These are phyloP conservation scores for Spinus pinus DNA, from an alignment of 2,797 vertebrate genomes.

Conservation along the genomic window DNA sequence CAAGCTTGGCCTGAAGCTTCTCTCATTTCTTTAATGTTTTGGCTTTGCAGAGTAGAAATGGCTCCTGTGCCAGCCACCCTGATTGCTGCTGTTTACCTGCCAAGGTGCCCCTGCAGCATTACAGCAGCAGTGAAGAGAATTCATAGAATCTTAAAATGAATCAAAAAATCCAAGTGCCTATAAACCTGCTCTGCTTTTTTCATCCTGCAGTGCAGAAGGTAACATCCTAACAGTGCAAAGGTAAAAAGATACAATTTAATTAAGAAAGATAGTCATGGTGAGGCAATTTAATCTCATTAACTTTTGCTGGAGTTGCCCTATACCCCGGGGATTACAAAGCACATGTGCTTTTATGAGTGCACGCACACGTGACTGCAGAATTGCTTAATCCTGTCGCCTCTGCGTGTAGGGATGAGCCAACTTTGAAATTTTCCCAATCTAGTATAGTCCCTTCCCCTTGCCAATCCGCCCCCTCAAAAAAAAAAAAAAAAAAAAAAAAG, in stretches of 20 bases:
- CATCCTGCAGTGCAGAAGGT: background rate
- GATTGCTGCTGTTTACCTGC: background rate
- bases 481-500: too few species aligned
- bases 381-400: background rate
- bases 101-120: background rate
- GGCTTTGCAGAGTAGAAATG: background rate
- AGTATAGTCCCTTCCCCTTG: too few species aligned
- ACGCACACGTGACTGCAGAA: background rate
- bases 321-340: background rate
- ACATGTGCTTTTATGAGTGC: background rate
- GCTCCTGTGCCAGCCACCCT: background rate
- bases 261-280: background rate
- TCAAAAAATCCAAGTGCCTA: background rate
- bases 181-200: background rate
- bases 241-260: background rate
- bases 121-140: background rate
- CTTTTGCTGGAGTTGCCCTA: background rate
- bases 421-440: background rate
- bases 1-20: background rate
- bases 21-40: background rate
- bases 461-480: rapidly evolving
- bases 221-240: too few species aligned
- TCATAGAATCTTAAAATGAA: background rate
- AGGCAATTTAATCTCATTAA: background rate
- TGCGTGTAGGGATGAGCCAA: background rate